Base-by-base conservation (phyloP, 2,797 vertebrate species). In the Pitangus sulphuratus region DNA sequence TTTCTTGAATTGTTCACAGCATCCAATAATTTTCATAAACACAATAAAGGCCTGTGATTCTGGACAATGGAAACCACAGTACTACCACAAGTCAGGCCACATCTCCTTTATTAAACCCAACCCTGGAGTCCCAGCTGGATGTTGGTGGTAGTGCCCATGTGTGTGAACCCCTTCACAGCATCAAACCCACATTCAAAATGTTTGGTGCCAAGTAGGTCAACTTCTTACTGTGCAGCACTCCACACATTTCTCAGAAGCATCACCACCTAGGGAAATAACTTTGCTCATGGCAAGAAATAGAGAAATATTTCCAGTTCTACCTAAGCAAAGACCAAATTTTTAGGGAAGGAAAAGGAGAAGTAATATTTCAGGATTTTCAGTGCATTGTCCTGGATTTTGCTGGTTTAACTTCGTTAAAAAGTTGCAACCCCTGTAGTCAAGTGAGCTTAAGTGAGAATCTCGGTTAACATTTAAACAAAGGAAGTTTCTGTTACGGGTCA, bases 21-120 rank as follows among this genome's bases (percentile, higher is more conserved):
- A 81, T 88, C 54, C 81, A 93, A 72, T 53, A 76, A 79, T 92
- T 82, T 87, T 90, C 58, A 45, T 84, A 78, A 89, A 42, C 68
- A 54, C 42, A 53, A 44, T 24, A 78, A 79, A 94, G 66, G 77
- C 12, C 44, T 71, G 31, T 75, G 69, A 78, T 84, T 90, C 74
- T 87, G 75, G 44, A 90, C 51, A 84, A 61, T 15, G 24, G 47
- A 90, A 92, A 78, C 33, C 94, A 62, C 58, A 79, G 40, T 66
- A 6, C 70, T 76, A 70, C 65, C 57, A 68, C 26, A 85, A 57
- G 40, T 47, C 60, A 75, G 79, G 40, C 47, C 8, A 4, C 37
- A 50, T 78, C 21, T 62, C 31, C 68, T 69, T 82, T 60, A 48
- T 62, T 72, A 84, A 82, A 76, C 16, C 18, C 66, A 58, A 13